Evolutionary conservation across 64 coral and sea anemone genomes (phyloP), one percentile per base, ranked within the genome.

Genomic region (Actinia tenebrosa): DNA sequence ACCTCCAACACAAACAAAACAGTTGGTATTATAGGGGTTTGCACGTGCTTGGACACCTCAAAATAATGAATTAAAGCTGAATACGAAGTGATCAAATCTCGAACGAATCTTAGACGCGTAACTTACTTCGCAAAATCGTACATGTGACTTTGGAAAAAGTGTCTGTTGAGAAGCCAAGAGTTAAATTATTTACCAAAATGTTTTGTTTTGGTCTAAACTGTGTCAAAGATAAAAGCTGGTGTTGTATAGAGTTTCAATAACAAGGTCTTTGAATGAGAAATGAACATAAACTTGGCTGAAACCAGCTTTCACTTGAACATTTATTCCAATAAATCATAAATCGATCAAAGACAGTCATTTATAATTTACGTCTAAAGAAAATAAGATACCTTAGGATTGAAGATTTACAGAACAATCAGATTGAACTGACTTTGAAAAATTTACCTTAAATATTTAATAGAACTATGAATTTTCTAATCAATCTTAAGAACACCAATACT

Each of bases 371-470:
- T 75, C n/a, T 75, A 18, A 42, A 75, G n/a, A 75, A 30, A 75
- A 75, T 22, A 22, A 9, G 14, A 3, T 75, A 75, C 69, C 69
- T 42, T 75, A 75, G 69, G 25, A 75, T 42, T 9, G 6, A 27
- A 75, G 26, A 75, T 75, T 75, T 42, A 75, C 13, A 75, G 42
- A 75, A 75, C 69, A 75, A 75, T 43, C 23, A 13, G 9, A 75
- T 42, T 27, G 27, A 75, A 42, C 13, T 75, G 13, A 75, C 69
- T 75, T 75, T 42, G n/a, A 4, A 75, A 75, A 42, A 1, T 10
- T 75, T 16, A 42, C 63, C 26, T 75, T 75, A 75, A 69, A 75
- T 75, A 75, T 75, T 75, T 75, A 75, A 75, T 75, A 75, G 25
- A 75, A 15, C 69, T 75, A 42, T 75, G 69, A 75, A 75, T 75